Evolutionary conservation across 2,797 vertebrate species (phyloP).

Genomic region (Alca torda): DNA sequence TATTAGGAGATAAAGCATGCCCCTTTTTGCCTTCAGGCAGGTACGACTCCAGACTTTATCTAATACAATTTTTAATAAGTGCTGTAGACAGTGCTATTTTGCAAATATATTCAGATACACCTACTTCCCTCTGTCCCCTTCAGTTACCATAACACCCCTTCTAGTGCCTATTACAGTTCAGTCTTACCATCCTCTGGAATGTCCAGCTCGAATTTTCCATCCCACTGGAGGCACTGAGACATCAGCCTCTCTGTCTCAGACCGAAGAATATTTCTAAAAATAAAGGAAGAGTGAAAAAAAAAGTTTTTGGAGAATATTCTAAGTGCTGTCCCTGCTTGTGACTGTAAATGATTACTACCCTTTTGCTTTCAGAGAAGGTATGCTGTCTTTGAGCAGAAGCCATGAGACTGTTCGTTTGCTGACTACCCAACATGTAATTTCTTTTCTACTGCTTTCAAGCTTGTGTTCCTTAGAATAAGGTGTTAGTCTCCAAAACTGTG

Average conservation of each 20-base stretch:
- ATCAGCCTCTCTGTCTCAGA: slow-evolving; percentile 81
- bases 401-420: background rate
- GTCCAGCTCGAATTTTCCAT: slow-evolving; percentile 81
- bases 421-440: background rate
- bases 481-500: background rate
- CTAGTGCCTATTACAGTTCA: background rate
- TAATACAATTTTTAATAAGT: background rate
- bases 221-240: slow-evolving; percentile 81
- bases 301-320: background rate
- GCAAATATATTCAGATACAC: background rate
- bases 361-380: background rate
- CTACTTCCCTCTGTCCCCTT: background rate
- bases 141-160: fast-evolving
- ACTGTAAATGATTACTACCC: too few species aligned
- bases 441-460: background rate
- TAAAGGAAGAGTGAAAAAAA: background rate
- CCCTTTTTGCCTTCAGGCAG: background rate
- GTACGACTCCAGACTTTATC: background rate
- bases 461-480: background rate
- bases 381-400: background rate
- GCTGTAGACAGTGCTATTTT: background rate
- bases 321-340: background rate
- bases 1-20: fast-evolving
- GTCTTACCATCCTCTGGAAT: slow-evolving; percentile 92
- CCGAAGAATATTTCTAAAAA: slow-evolving; percentile 79